Evolutionary conservation across 2,113 vertebrate species (phyloP).

Genomic region (Mastomys natalensis): DNA sequence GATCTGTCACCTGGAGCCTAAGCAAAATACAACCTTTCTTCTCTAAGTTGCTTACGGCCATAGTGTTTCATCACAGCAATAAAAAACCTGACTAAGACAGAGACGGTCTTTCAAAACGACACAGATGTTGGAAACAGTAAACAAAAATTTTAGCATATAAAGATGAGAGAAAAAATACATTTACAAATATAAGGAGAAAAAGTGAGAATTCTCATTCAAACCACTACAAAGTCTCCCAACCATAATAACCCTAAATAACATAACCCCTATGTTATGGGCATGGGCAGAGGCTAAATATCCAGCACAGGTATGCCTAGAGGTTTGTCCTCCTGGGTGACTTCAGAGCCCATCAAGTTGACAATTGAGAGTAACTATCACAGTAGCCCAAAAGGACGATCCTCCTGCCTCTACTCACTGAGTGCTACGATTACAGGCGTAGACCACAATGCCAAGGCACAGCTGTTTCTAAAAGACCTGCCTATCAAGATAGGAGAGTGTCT

Average conservation of each 20-base stretch:
- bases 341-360: neutral
- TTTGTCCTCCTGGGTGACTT: neutral
- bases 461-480: slow-evolving; percentile 91
- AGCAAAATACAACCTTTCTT: neutral
- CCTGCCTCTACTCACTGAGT: neutral
- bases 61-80: neutral
- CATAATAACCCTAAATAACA: neutral
- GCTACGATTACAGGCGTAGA: neutral
- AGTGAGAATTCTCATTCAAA: neutral
- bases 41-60: neutral
- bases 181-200: neutral
- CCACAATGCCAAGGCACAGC: neutral
- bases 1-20: neutral
- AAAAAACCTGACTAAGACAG: neutral
- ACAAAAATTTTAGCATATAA: neutral
- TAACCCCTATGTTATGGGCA: neutral
- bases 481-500: no score
- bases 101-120: neutral
- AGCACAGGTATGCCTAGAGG: neutral
- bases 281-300: neutral
- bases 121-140: neutral
- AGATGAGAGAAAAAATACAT: neutral
- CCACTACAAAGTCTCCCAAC: neutral
- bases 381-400: neutral
- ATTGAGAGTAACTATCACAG: neutral